Evolutionary conservation across 2,888 invertebrate genomes (phyloP).

Genomic region (Eupithecia abbreviata): DNA sequence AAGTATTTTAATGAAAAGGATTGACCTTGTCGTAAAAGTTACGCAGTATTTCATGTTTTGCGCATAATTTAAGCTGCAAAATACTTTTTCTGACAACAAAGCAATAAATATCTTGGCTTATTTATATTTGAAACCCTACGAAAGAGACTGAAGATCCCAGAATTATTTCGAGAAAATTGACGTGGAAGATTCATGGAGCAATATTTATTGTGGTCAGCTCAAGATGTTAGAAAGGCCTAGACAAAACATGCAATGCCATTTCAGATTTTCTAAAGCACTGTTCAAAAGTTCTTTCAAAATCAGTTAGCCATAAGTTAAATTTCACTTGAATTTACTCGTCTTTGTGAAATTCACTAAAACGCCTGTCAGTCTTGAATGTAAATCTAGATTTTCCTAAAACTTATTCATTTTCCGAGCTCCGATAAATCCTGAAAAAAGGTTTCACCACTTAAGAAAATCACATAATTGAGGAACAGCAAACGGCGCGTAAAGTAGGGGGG

Average conservation of each 20-base stretch:
- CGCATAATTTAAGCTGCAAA: conserved; percentile 21
- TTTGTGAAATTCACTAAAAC: background rate
- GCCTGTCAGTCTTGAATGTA: conserved; percentile 16
- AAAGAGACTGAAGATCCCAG: conserved; percentile 12
- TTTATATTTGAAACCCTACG: conserved; percentile 7
- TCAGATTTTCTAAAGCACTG: background rate
- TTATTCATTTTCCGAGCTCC: conserved; percentile 53
- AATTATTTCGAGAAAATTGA: background rate
- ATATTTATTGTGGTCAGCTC: background rate
- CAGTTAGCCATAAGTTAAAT: background rate
- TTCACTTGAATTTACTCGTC: background rate
- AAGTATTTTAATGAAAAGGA: conserved; percentile 40
- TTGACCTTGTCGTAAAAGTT: conserved; percentile 37
- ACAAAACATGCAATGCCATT: background rate
- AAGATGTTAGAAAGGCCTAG: background rate
- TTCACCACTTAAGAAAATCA: conserved; percentile 82
- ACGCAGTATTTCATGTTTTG: conserved; percentile 23
- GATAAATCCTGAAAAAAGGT: conserved; percentile 71
- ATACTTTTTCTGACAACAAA: conserved; percentile 17
- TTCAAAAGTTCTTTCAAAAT: background rate
- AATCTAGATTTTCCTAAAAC: conserved; percentile 17
- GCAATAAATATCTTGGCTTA: conserved; percentile 13
- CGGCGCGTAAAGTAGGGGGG: conserved; percentile 76
- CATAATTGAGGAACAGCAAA: conserved; percentile 83
- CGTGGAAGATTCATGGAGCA: background rate